Evolutionary conservation across 2,113 vertebrate species (phyloP), one percentile per base, ranked within the genome.

Genomic region (Deroptyus accipitrinus): DNA sequence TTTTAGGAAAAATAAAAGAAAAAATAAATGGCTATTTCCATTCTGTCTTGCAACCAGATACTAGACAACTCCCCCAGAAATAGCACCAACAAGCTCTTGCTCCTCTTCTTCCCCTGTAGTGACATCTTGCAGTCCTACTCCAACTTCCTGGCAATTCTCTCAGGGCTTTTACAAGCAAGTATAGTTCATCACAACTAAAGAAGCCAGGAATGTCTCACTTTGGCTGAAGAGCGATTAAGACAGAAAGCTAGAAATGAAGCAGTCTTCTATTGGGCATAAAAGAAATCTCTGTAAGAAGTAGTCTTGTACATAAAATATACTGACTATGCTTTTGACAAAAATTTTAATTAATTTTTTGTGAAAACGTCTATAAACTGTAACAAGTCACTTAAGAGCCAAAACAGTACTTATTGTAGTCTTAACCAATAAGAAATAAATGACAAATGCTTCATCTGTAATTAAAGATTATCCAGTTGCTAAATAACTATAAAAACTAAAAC

Each of bases 111-210:
- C 72, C 20, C n/a, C 66, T 52, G 33, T 5, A 54, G 37, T 70
- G 59, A 41, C 48, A 91, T 18, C 33, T 39, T 41, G 46, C 31
- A 84, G 46, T 62, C 25, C 18, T 63, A 59, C 15, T 75, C 44
- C 46, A 75, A 46, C 25, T 55, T 61, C 2, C 54, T 0, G 0
- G 15, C 37, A 78, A 59, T 39, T n/a, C n/a, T 63, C 22, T 59
- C 4, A 0, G 41, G 4, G 4, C 6, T 94, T 84, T 81, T 39
- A 69, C 37, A 78, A 74, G 44, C 35, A 72, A 92, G 11, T 78
- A 81, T 13, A 78, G 42, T 7, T 63, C 37, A 52, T 30, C 52
- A 22, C 18, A 79, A 44, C 5, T 61, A 12, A 82, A 79, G 16
- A 46, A 28, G 14, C 17, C 59, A 79, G 24, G 61, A 24, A 44